phyloP scores from a whole-genome alignment of 2,888 invertebrate species.

The Thysanoteuthis rhombus region DNA sequence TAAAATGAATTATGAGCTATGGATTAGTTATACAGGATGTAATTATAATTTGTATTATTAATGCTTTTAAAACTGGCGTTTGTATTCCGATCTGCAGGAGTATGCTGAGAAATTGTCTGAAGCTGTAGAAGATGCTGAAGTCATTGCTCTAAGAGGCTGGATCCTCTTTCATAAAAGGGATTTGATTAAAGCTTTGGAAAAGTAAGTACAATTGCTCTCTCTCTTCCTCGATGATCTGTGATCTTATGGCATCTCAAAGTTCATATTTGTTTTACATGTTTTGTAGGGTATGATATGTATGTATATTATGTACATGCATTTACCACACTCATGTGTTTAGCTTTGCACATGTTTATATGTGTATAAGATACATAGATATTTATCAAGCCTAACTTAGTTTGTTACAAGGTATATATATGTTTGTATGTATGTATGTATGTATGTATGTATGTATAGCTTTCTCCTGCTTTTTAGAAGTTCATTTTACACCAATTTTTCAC shows the following conservation, averaged over 20 bases:
- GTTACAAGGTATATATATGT: not conserved
- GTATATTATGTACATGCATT: not conserved
- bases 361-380: not conserved
- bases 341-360: not conserved
- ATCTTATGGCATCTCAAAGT: not conserved
- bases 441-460: no score
- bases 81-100: constrained; percentile 17
- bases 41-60: no score
- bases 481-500: no score
- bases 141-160: constrained; percentile 43
- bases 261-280: not conserved
- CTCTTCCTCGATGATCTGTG: no score
- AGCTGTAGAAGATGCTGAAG: constrained; percentile 32
- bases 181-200: constrained; percentile 38
- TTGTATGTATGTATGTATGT: not conserved
- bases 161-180: constrained; percentile 39
- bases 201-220: constrained; percentile 36
- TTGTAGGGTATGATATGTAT: not conserved
- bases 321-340: not conserved
- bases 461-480: no score
- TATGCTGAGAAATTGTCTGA: constrained; percentile 18
- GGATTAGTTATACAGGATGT: no score
- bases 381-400: not conserved
- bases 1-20: no score
- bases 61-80: no score